A percentile compares a stretch with the other conserved stretches of the same genome.
Conservation (phyloP, 2,113 vertebrate genomes). For the Halcyon malimbica region DNA sequence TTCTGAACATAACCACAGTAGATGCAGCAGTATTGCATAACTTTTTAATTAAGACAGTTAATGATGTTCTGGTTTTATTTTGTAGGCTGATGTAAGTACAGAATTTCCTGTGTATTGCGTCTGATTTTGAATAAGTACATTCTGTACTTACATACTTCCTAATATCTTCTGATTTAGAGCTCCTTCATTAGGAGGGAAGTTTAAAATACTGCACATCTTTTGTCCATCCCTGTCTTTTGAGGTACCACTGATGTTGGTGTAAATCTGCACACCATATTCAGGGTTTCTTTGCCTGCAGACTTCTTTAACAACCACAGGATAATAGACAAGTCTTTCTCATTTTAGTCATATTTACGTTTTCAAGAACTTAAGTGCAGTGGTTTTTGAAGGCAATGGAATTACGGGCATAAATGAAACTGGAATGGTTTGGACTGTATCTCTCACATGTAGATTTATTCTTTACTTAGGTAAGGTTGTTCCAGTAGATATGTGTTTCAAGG, state of each 20-base stretch:
- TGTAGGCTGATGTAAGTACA: background rate
- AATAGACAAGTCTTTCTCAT: background rate
- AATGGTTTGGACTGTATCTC: background rate
- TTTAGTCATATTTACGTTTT: background rate
- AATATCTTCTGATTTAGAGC: background rate
- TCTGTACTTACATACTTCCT: background rate
- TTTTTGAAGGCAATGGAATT: background rate
- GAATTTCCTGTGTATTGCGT: background rate
- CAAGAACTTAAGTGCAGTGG: background rate
- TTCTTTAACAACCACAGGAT: background rate
- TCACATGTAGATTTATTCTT: background rate
- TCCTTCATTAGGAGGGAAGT: background rate
- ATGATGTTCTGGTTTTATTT: constrained; percentile 2
- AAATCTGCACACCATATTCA: background rate
- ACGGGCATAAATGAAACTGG: background rate
- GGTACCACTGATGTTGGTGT: background rate
- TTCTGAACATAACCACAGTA: background rate
- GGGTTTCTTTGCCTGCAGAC: background rate
- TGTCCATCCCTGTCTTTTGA: background rate
- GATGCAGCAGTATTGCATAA: background rate
- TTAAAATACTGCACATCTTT: background rate
- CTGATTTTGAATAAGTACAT: background rate
- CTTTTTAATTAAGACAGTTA: constrained; percentile 1
- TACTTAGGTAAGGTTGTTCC: background rate
- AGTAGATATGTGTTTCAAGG: background rate